Conservation (phyloP, 2,797 vertebrate species). For the Hybognathus amarus region DNA sequence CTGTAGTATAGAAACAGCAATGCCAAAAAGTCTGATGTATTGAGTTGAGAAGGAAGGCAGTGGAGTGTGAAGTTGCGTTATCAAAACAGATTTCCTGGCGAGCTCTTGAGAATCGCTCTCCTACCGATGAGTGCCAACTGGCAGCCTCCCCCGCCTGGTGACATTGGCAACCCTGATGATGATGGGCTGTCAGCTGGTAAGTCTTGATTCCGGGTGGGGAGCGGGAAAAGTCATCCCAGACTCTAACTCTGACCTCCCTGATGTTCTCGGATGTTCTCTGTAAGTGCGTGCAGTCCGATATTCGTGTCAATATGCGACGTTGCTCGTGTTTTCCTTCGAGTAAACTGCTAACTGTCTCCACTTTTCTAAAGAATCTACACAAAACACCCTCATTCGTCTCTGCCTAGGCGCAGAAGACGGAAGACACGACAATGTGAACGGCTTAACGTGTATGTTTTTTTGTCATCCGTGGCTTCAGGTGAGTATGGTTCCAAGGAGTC, state of each 20-base stretch:
- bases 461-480: conserved; percentile 56
- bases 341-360: conserved; percentile 61
- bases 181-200: conserved; percentile 73
- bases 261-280: conserved; percentile 70
- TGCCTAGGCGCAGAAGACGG: conserved; percentile 53
- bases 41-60: conserved; percentile 62
- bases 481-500: conserved; percentile 17
- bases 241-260: conserved; percentile 66
- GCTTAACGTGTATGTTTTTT: conserved; percentile 37
- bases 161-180: conserved; percentile 65
- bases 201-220: conserved; percentile 64
- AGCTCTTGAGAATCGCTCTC: conserved; percentile 58
- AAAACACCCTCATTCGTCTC: conserved; percentile 59
- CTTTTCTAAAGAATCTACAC: conserved; percentile 24
- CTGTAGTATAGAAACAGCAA: conserved; percentile 21
- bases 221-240: conserved; percentile 68
- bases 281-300: conserved; percentile 74
- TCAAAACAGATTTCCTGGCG: conserved; percentile 69
- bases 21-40: conserved; percentile 62
- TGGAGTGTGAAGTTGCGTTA: conserved; percentile 69
- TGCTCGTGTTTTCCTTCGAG: conserved; percentile 68
- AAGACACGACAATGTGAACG: conserved; percentile 43
- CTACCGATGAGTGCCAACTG: conserved; percentile 60
- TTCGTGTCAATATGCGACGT: conserved; percentile 70
- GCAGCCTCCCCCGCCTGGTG: conserved; percentile 60